phyloP scores from a whole-genome alignment of 2,888 invertebrate species.

The Parascotia fuliginaria region DNA sequence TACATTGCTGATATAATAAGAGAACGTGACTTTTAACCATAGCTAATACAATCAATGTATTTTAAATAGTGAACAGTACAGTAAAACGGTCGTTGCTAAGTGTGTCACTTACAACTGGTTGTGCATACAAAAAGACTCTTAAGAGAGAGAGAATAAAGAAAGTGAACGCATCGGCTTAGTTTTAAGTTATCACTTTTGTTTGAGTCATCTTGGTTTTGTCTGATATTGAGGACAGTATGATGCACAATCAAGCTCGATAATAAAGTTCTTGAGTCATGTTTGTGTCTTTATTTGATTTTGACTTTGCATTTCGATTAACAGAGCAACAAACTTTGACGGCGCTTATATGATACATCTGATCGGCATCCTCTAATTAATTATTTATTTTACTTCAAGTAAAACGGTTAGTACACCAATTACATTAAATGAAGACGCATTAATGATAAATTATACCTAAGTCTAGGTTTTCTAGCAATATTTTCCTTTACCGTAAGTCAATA shows the following conservation, averaged over 20 bases:
- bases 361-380: no score
- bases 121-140: slow-evolving; percentile 65
- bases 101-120: slow-evolving; percentile 56
- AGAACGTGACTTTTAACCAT: not conserved
- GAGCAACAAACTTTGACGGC: no score
- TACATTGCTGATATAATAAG: slow-evolving; percentile 30
- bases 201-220: slow-evolving; percentile 27
- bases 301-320: no score
- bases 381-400: no score
- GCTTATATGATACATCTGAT: no score
- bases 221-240: slow-evolving; percentile 21
- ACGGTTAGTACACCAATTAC: no score
- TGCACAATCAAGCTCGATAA: not conserved
- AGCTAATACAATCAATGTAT: slow-evolving; percentile 43
- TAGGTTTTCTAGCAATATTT: no score
- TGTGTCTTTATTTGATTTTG: not conserved
- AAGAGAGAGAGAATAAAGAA: slow-evolving; percentile 64
- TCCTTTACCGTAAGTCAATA: no score
- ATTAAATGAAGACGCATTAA: no score
- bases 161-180: slow-evolving; percentile 58
- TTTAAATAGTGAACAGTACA: slow-evolving; percentile 12
- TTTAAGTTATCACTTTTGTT: slow-evolving; percentile 43
- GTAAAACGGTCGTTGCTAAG: slow-evolving; percentile 34
- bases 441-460: no score
- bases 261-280: not conserved